Evolutionary conservation across 1,140 invertebrate genomes (phyloP).

Genomic region (Zelostemma sp.): DNA sequence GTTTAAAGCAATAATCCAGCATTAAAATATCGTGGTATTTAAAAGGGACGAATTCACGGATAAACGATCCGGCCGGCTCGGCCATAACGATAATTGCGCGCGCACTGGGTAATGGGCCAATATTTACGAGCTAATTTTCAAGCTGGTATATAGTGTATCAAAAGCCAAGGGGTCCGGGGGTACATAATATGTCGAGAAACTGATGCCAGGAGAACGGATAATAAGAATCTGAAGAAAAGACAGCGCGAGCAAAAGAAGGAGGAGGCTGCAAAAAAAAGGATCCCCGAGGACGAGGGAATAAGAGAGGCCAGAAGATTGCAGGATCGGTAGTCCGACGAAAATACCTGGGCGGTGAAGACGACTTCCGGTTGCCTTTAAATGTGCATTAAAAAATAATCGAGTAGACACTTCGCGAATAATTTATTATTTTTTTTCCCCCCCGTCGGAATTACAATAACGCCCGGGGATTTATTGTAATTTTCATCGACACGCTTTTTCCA

Average conservation of each 20-base stretch:
- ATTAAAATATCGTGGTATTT: slow-evolving; percentile 7
- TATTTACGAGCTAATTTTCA: slow-evolving; percentile 53
- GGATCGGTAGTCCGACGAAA: not conserved
- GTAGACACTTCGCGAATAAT: no score
- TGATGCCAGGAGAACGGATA: slow-evolving; percentile 27
- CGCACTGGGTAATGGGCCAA: slow-evolving; percentile 28
- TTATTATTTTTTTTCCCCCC: no score
- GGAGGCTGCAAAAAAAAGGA: no score
- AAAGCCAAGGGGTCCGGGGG: not conserved
- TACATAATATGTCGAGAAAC: slow-evolving; percentile 20
- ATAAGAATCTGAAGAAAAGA: slow-evolving; percentile 7
- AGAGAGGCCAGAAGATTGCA: no score
- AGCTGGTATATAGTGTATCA: slow-evolving; percentile 20
- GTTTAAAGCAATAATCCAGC: not conserved
- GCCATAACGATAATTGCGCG: slow-evolving; percentile 42
- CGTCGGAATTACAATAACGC: no score
- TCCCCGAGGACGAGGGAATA: no score
- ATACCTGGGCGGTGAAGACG: not conserved
- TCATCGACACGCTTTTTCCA: no score
- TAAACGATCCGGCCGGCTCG: slow-evolving; percentile 10
- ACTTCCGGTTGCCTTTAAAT: not conserved
- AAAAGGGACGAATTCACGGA: slow-evolving; percentile 7
- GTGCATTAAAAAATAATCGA: no score
- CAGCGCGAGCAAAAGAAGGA: slow-evolving; percentile 9
- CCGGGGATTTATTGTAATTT: no score